phyloP scores from a whole-genome alignment of 2,113 vertebrate species.

The Alethe diademata region DNA sequence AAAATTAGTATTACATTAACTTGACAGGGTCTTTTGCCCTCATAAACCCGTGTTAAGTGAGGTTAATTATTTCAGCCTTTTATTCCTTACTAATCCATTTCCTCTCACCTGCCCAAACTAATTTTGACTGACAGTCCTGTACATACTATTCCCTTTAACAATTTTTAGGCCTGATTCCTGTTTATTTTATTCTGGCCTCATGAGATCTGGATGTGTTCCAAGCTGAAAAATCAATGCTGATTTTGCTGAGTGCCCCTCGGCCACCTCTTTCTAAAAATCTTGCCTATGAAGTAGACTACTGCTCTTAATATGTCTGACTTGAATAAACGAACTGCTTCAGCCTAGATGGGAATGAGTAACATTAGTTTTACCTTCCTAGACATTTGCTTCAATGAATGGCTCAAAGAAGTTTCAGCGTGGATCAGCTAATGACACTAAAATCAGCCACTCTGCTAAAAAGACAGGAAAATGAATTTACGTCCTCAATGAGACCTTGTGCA shows the following conservation, averaged over 20 bases:
- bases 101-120: neutral
- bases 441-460: neutral
- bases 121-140: neutral
- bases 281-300: neutral
- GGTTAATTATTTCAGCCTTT: slow-evolving; percentile 25
- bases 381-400: neutral
- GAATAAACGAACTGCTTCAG: slow-evolving; percentile 40
- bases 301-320: neutral
- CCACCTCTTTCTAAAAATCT: slow-evolving; percentile 19
- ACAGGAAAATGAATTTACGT: slow-evolving; percentile 9
- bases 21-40: neutral
- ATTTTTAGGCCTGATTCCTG: neutral
- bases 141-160: neutral
- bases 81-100: neutral
- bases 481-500: slow-evolving; percentile 26
- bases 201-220: neutral
- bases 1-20: neutral
- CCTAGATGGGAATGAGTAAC: neutral
- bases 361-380: slow-evolving; percentile 15
- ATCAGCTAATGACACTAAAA: slow-evolving; percentile 28
- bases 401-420: neutral
- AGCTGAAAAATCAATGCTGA: slow-evolving; percentile 40
- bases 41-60: neutral
- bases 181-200: neutral
- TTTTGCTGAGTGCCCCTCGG: slow-evolving; percentile 11